Evolutionary conservation across 2,888 invertebrate species (phyloP).

Genomic region (Cheilosia vulpina): DNA sequence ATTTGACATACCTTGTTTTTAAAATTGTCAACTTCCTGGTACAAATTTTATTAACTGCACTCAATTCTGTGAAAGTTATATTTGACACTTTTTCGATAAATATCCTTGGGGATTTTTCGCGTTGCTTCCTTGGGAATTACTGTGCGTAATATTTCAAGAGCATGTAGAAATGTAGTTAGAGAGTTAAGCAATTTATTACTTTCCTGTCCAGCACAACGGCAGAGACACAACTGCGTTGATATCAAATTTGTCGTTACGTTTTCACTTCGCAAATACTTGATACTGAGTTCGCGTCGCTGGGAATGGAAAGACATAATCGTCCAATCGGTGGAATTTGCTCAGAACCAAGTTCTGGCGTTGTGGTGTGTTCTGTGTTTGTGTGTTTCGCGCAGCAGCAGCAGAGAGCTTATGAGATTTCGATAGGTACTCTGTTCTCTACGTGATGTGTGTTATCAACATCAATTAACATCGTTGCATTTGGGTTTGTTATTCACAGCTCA

Average conservation of each 20-base stretch:
- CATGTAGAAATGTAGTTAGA: neutral
- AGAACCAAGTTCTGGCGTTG: constrained; percentile 55
- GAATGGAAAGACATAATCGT: constrained; percentile 61
- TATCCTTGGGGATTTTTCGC: constrained; percentile 8
- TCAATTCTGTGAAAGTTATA: neutral
- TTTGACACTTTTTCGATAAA: neutral
- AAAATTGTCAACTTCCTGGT: constrained; percentile 6
- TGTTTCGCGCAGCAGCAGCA: constrained; percentile 23
- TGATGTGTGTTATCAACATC: constrained; percentile 62
- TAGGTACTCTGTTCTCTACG: constrained; percentile 20
- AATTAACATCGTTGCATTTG: constrained; percentile 38
- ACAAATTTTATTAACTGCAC: constrained; percentile 16
- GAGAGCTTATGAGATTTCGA: constrained; percentile 51
- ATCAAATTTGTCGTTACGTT: constrained; percentile 66
- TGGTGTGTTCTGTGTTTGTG: constrained; percentile 22
- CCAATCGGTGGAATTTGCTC: constrained; percentile 70
- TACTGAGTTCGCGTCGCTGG: constrained; percentile 41
- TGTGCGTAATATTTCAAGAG: neutral
- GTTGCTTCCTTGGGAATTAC: neutral
- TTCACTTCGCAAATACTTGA: constrained; percentile 73
- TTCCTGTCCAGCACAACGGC: constrained; percentile 65
- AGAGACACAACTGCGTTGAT: constrained; percentile 70
- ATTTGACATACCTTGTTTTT: constrained; percentile 40
- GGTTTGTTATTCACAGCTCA: neutral
- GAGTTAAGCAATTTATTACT: constrained; percentile 20